These are phyloP conservation scores for Salvator merianae DNA, from an alignment of 2,113 vertebrate genomes.

Conservation along the genomic window DNA sequence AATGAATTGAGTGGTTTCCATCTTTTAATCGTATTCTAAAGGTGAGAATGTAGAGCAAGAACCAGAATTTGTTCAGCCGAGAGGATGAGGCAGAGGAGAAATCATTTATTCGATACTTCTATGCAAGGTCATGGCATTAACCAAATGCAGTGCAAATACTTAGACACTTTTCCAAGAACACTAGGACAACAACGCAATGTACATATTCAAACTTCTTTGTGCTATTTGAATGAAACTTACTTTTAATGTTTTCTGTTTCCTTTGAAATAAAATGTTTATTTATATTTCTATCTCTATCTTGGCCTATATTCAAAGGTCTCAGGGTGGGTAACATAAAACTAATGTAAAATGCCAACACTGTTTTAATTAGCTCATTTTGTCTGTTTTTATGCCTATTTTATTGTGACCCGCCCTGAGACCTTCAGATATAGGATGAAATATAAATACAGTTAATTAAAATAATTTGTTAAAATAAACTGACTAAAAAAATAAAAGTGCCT, in stretches of 20 bases:
- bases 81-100: background rate
- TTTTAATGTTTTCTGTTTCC: background rate
- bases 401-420: no score
- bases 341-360: no score
- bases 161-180: background rate
- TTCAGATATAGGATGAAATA: no score
- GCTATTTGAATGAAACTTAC: background rate
- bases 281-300: no score
- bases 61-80: slow-evolving; percentile 25
- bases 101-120: background rate
- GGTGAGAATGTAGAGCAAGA: background rate
- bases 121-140: background rate
- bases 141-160: background rate
- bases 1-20: background rate
- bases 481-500: no score
- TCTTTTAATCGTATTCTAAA: background rate
- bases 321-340: no score
- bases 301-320: no score
- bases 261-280: slow-evolving; percentile 8
- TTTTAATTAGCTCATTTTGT: no score
- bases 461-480: no score
- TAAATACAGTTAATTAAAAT: no score
- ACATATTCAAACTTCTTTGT: background rate
- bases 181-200: background rate
- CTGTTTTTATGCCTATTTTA: no score